Evolutionary conservation across 2,888 invertebrate species (phyloP).

Genomic region (Syritta pipiens): DNA sequence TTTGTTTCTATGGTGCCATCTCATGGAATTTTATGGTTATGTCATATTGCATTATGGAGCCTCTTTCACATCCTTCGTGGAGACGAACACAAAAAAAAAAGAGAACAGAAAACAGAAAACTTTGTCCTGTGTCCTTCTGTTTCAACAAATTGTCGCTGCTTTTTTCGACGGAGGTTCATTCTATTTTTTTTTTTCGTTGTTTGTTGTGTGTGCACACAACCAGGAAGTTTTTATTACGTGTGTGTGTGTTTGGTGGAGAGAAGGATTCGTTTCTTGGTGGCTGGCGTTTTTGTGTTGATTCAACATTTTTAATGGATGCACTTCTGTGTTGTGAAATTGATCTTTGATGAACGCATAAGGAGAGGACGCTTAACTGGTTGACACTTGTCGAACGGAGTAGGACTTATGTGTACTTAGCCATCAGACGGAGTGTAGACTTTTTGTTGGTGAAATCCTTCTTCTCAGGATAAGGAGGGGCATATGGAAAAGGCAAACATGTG

Average conservation of each 20-base stretch:
- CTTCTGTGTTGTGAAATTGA: conserved; percentile 54
- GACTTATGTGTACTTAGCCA: conserved; percentile 20
- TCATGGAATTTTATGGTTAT: conserved; percentile 59
- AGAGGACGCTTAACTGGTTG: conserved; percentile 46
- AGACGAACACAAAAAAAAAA: too few species aligned
- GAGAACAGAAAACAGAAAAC: too few species aligned
- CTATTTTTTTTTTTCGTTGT: conserved; percentile 3
- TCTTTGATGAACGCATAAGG: conserved; percentile 47
- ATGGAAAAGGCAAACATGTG: neutral
- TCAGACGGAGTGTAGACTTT: neutral
- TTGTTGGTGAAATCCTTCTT: too few species aligned
- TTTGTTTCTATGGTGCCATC: conserved; percentile 52
- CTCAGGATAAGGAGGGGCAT: too few species aligned
- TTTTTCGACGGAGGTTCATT: conserved; percentile 19
- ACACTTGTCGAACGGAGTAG: conserved; percentile 30
- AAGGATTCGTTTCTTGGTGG: conserved; percentile 20
- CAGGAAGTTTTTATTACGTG: conserved; percentile 28
- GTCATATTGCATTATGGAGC: conserved; percentile 59
- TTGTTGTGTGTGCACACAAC: conserved; percentile 1
- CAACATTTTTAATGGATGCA: conserved; percentile 55
- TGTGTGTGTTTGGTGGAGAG: neutral
- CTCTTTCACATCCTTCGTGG: conserved; percentile 23
- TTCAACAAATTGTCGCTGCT: neutral
- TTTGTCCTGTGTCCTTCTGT: conserved; percentile 56
- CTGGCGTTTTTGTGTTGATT: conserved; percentile 31